These are phyloP conservation scores for Myotis vivesi DNA, from an alignment of 2,797 vertebrate species.

Conservation along the genomic window DNA sequence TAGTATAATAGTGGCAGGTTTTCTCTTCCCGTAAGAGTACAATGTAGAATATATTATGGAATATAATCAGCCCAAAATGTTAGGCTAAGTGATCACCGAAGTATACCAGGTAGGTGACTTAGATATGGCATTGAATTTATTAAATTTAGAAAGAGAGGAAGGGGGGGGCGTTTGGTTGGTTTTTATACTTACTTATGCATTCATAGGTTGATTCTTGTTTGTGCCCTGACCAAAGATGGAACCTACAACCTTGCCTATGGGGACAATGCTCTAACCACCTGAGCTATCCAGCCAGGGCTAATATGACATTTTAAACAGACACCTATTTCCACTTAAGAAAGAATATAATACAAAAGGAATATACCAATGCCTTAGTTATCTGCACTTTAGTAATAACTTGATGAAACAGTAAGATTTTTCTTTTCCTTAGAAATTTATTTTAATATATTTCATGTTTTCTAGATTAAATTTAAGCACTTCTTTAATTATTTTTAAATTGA, in stretches of 20 bases:
- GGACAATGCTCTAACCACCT: too few relatives aligned
- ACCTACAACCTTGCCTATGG: too few relatives aligned
- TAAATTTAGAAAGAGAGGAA: too few relatives aligned
- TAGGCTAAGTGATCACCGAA: slow-evolving; percentile 53
- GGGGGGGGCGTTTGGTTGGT: too few relatives aligned
- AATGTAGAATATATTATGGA: slow-evolving; percentile 42
- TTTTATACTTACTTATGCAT: too few relatives aligned
- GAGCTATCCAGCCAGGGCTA: too few relatives aligned
- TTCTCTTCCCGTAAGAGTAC: not conserved
- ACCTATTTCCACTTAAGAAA: not conserved
- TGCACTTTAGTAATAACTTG: not conserved
- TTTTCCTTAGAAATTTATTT: slow-evolving; percentile 42
- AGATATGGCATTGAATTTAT: not conserved
- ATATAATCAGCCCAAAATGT: not conserved
- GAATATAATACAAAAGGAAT: too few relatives aligned
- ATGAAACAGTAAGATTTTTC: slow-evolving; percentile 18
- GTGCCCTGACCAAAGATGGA: too few relatives aligned
- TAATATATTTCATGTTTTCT: slow-evolving; percentile 12
- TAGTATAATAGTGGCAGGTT: not conserved
- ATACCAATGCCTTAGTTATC: too few relatives aligned
- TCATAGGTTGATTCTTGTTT: too few relatives aligned
- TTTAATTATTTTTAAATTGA: slow-evolving; percentile 44
- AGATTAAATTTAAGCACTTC: not conserved
- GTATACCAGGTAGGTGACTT: slow-evolving; percentile 2
- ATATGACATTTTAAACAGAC: not conserved